Evolutionary conservation across 2,797 vertebrate species (phyloP), one percentile per base, ranked within the genome.

Genomic region (Otolemur crassicaudatus): DNA sequence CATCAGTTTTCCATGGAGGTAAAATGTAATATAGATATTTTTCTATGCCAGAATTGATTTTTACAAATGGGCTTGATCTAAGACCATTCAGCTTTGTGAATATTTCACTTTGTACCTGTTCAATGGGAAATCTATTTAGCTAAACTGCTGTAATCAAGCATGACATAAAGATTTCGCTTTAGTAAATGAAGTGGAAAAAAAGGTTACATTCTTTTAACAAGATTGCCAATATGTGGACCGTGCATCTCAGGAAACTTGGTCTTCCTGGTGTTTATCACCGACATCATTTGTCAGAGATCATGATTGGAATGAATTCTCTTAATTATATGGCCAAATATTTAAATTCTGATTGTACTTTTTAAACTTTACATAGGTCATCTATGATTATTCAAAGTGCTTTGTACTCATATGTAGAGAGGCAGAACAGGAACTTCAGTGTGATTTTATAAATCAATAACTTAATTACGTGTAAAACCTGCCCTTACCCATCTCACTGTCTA

Each of bases 21-120:
- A 88, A 97, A 97, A 97, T 84, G 65, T 29, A 91, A 93, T 83
- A 92, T 97, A 84, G 96, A 40, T 87, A 63, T 97, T 97, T 97
- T 94, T 84, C 93, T 10, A 0, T 69, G 90, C 43, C 90, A 94
- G 70, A 98, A 98, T 65, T 97, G 97, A 97, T 97, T 98, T 98
- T 98, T 98, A 93, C 93, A 96, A 98, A 96, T 87, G 27, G 40
- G 53, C 34, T 94, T 96, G 17, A 85, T 94, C 94, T 96, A 95
- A 93, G 79, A 97, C 93, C 95, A 92, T 96, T 97, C 85, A 95
- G 95, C 90, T 96, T 93, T 94, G 53, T 69, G 63, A 90, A 77
- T 93, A 95, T 80, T 90, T 95, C 82, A 92, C 77, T 95, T 96
- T 90, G 29, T 95, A 94, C 77, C 86, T 98, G 63, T 46, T 97